These are phyloP conservation scores for Ictidomys tridecemlineatus DNA, from an alignment of 2,113 vertebrate genomes.

Conservation along the genomic window DNA sequence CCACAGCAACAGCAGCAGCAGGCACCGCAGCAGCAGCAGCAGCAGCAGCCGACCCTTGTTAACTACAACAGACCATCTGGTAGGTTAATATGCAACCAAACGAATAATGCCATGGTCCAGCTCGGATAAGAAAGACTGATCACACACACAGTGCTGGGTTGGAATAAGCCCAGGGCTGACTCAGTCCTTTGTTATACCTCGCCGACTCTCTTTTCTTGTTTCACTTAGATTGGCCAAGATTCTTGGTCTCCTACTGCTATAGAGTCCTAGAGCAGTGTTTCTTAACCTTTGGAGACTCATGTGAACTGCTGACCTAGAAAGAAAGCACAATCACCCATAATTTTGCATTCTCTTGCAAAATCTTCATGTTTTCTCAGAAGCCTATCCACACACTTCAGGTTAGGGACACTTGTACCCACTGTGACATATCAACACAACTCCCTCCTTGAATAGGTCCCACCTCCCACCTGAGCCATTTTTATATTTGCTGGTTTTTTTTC, in stretches of 20 bases:
- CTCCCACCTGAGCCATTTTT: background rate
- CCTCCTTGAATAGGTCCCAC: background rate
- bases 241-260: background rate
- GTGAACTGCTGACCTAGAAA: background rate
- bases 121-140: background rate
- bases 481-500: background rate
- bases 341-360: background rate
- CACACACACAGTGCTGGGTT: background rate
- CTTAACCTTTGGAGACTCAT: background rate
- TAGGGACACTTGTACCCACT: background rate
- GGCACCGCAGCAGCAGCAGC: constrained; percentile 69
- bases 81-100: constrained; percentile 83
- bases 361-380: background rate
- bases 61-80: constrained; percentile 94
- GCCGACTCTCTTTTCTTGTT: background rate
- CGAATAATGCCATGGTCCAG: background rate
- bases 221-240: background rate
- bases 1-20: constrained; percentile 25
- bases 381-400: background rate
- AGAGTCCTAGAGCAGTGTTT: background rate
- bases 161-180: background rate
- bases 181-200: background rate
- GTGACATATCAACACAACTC: rapidly evolving
- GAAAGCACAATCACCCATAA: background rate
- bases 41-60: constrained; percentile 84